These are phyloP conservation scores for Nemopilema nomurai DNA, from an alignment of 30 jellyfish, hydroid and myxozoan species.

Conservation along the genomic window DNA sequence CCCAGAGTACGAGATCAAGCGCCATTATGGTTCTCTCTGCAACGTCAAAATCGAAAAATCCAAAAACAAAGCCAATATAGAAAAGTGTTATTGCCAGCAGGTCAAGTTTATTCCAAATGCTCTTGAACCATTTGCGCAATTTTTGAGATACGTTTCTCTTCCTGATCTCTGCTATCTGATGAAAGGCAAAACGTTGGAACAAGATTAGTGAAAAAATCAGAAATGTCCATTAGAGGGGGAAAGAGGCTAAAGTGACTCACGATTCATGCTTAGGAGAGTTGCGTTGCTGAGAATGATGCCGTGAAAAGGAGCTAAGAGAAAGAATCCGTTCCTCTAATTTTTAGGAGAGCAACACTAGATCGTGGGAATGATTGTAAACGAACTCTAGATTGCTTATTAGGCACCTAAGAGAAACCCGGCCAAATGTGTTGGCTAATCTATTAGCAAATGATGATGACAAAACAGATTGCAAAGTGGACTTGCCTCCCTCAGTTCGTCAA, in stretches of 20 bases:
- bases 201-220: too few species aligned
- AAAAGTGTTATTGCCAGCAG: constrained; percentile 45
- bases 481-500: constrained; percentile 45
- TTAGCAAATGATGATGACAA: too few species aligned
- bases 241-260: too few species aligned
- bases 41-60: constrained; percentile 3
- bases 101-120: constrained; percentile 74
- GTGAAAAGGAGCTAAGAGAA: too few species aligned
- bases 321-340: too few species aligned
- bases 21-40: constrained; percentile 64
- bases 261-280: too few species aligned
- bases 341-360: too few species aligned
- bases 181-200: not conserved
- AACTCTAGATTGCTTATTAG: too few species aligned
- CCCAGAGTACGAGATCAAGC: constrained; percentile 58
- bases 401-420: too few species aligned
- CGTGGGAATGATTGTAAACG: too few species aligned
- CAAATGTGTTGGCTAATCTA: not conserved
- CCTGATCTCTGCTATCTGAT: constrained; percentile 42
- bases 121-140: constrained; percentile 20
- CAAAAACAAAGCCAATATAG: constrained; percentile 57
- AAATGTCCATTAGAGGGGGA: too few species aligned
- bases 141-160: constrained; percentile 31
- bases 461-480: not conserved
- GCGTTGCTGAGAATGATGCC: too few species aligned